Base-by-base conservation (phyloP, 2,797 vertebrate genomes). In the Notamacropus eugenii region DNA sequence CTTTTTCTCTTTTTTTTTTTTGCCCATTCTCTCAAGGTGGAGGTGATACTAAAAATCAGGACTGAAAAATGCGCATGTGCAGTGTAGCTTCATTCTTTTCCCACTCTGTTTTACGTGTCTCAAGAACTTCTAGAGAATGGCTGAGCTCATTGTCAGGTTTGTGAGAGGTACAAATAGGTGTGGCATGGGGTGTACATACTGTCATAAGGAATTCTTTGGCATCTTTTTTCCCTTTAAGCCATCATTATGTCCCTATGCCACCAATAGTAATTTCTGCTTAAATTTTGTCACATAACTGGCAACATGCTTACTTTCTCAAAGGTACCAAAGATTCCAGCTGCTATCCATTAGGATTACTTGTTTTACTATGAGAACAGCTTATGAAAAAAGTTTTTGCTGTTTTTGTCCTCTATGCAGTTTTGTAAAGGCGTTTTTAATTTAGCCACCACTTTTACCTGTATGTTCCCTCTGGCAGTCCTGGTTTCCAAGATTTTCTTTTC, bases 401-500 rank as follows among this genome's bases (percentile, higher is more conserved):
- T 93, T 94, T 54, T 74, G 11, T 28, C 52, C 54, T 50, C 94
- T 27, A 16, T 56, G 6, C 92, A 87, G 31, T 52, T 50, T 94
- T 96, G 31, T 92, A 56, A 90, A 94, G 40, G 0, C 55, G 58
- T 58, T 52, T 40, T 92, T 12, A 59, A 82, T n/a, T 92, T 91
- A 57, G 22, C 92, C 34, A 87, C 24, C 9, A 34, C 34, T 95
- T 46, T 93, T 9, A 90, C 1, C 0, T 90, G 5, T 11, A 34
- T 91, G 29, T 95, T 96, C 12, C 22, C 62, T 62, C 12, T 58
- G 5, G 10, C 40, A 54, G 31, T 8, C 55, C 62, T 95, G 92
- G 50, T 27, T 3, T n/a, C 9, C 46, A 95, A 24, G 40, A 46
- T 95, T 93, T 94, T 96, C 62, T 90, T 9, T 92, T 97, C 93